Evolutionary conservation across 1,140 invertebrate genomes (phyloP).

Genomic region (Triops longicaudatus): DNA sequence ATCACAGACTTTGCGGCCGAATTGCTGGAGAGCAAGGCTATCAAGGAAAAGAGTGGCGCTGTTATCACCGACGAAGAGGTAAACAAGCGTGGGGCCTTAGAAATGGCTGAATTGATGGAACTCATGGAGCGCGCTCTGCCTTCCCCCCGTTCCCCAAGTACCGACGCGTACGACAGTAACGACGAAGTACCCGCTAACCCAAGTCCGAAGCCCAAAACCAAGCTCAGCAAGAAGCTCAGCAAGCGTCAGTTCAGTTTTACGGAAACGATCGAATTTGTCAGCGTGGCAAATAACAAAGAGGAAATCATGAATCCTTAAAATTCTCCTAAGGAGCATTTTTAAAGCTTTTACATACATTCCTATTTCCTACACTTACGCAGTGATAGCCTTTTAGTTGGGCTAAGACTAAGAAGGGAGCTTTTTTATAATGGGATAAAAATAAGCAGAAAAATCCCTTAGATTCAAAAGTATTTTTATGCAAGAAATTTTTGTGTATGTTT

Average conservation of each 20-base stretch:
- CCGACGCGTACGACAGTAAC: conserved; percentile 33
- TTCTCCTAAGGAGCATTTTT: neutral
- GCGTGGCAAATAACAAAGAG: conserved; percentile 23
- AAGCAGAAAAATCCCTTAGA: neutral
- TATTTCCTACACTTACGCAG: neutral
- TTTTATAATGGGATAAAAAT: conserved; percentile 2
- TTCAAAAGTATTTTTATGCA: conserved; percentile 8
- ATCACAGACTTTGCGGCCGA: conserved; percentile 43
- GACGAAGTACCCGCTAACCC: conserved; percentile 6
- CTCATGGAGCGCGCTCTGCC: conserved; percentile 22
- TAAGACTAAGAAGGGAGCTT: neutral
- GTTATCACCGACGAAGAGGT: conserved; percentile 19
- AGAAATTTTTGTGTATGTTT: conserved; percentile 13
- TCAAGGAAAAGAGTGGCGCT: conserved; percentile 29
- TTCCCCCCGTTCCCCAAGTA: neutral
- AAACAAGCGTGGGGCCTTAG: conserved; percentile 30
- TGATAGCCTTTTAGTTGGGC: neutral
- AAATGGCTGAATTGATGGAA: conserved; percentile 30
- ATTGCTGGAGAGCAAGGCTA: conserved; percentile 35
- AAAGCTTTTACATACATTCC: neutral
- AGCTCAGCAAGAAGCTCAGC: conserved; percentile 28
- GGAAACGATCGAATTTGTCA: conserved; percentile 29
- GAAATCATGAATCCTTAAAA: conserved; percentile 24
- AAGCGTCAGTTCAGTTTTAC: conserved; percentile 30
- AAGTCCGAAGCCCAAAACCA: conserved; percentile 24